Evolutionary conservation across 2,113 vertebrate species (phyloP), one percentile per base, ranked within the genome.

Genomic region (Delphinapterus leucas): DNA sequence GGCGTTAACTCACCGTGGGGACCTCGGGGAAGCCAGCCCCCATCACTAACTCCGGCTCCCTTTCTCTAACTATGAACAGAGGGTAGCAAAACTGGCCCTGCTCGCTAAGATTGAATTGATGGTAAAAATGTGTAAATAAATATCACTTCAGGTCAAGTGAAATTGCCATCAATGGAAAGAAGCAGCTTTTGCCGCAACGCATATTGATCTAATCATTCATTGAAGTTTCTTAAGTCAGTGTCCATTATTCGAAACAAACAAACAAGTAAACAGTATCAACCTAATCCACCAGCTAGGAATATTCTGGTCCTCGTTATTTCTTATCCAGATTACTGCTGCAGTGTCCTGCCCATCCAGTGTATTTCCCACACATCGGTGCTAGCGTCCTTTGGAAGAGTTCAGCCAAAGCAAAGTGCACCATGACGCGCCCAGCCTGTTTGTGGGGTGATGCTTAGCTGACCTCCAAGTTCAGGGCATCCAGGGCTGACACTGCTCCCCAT

Each of bases 331-430:
- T 21, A 41, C 41, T 49, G 8, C 8, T 36, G 0, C 23, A 9
- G 10, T 33, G 23, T 49, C 12, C 7, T 31, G 28, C 18, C 3
- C 8, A 3, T 0, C 81, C 6, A 0, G 5, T 6, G 17, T 6
- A 26, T 33, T 26, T 5, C 17, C n/a, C 38, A 28, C 6, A 2
- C 5, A 8, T 28, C 31, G 28, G 5, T 8, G 36, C 20, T 18
- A 0, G 3, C 36, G 26, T 76, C 36, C 38, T 83, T 90, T 31
- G 25, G 61, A 67, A 36, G 41, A 80, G 41, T 8, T 58, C 73
- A 13, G 6, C 9, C 20, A 31, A 38, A 47, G 6, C 28, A 28
- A 1, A 23, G 7, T 5, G 20, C 49, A 10, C 26, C 3, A 1
- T 14, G 0, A 10, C 4, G 12, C 33, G 26, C 13, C 28, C 15